phyloP scores from a whole-genome alignment of 64 coral and sea anemone genomes.

The Montipora sp. region DNA sequence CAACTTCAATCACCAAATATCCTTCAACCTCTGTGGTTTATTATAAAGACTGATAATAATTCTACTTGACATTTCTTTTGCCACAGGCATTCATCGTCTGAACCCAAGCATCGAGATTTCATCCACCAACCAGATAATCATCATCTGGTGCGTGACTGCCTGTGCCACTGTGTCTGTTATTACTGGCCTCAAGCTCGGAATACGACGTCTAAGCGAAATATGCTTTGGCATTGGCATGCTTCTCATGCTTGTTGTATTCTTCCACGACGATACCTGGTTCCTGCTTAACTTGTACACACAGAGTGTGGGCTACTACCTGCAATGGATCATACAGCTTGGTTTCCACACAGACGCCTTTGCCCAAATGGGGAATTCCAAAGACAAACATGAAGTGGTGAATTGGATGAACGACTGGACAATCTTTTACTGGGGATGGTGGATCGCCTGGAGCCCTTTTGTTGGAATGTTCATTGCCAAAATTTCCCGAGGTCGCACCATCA shows the following conservation, averaged over 20 bases:
- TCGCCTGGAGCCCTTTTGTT: constrained; percentile 46
- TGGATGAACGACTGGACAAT: constrained; percentile 60
- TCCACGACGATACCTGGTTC: constrained; percentile 59
- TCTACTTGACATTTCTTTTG: neutral
- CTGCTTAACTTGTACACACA: constrained; percentile 40
- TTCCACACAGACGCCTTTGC: constrained; percentile 53
- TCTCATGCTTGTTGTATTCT: constrained; percentile 56
- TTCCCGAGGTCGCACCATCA: constrained; percentile 58
- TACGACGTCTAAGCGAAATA: constrained; percentile 41
- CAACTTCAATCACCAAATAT: too few relatives aligned
- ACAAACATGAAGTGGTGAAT: neutral
- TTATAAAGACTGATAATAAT: neutral
- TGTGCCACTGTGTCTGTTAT: constrained; percentile 45
- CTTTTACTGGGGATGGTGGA: constrained; percentile 66
- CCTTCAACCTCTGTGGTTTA: neutral
- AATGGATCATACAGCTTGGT: constrained; percentile 53
- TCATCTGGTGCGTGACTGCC: constrained; percentile 50
- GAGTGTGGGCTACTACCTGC: constrained; percentile 48
- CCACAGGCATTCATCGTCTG: constrained; percentile 2
- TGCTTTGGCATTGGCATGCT: constrained; percentile 54
- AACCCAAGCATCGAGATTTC: constrained; percentile 25
- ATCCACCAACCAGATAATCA: constrained; percentile 36
- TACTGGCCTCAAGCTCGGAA: constrained; percentile 41
- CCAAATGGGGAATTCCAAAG: constrained; percentile 41
- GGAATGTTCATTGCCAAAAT: constrained; percentile 55